These are phyloP conservation scores for Bombycilla garrulus DNA, from an alignment of 2,113 vertebrate species.

Conservation along the genomic window DNA sequence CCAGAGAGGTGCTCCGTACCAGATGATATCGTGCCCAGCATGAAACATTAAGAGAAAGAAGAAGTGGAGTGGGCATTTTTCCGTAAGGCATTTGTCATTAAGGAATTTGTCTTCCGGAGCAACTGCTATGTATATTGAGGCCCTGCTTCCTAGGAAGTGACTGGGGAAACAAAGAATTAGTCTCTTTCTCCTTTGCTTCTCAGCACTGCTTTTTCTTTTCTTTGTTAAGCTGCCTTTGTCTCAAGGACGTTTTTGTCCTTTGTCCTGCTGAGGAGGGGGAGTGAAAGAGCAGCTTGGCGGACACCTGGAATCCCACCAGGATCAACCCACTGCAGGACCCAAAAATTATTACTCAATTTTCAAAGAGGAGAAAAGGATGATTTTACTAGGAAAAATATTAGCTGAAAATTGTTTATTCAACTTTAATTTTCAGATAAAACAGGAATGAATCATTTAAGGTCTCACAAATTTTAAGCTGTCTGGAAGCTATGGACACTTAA, in stretches of 20 bases:
- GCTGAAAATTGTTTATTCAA: neutral
- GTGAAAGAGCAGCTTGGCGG: rapidly evolving
- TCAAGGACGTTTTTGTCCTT: neutral
- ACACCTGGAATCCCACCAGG: neutral
- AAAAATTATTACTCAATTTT: neutral
- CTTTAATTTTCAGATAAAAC: neutral
- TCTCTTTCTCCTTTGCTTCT: neutral
- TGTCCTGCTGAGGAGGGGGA: neutral
- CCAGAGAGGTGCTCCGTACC: neutral
- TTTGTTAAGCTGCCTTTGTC: neutral
- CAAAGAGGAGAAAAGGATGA: neutral
- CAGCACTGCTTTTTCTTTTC: neutral
- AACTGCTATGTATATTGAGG: neutral
- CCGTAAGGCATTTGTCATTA: neutral
- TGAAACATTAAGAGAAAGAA: neutral
- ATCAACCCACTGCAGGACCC: neutral
- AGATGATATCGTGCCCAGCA: rapidly evolving
- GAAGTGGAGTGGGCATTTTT: rapidly evolving
- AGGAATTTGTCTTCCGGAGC: neutral
- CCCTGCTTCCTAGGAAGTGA: neutral
- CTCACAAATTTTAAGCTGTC: neutral
- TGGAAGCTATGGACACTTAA: neutral
- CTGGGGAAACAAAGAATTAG: neutral
- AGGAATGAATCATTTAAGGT: neutral
- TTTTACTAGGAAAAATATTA: neutral